phyloP scores from a whole-genome alignment of 2,888 invertebrate species.

The Diaphora mendica region DNA sequence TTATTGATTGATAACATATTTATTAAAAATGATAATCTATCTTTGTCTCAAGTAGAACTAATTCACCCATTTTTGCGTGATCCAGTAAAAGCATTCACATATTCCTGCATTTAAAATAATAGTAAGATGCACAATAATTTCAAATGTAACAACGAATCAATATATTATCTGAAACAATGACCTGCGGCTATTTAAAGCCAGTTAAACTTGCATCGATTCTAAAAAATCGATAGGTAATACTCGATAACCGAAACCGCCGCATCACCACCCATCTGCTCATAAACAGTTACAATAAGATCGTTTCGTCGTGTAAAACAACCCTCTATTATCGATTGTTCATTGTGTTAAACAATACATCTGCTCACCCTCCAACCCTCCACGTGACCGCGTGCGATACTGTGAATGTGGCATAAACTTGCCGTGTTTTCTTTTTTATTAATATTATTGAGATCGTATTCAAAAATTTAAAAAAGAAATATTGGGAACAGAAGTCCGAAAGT shows the following conservation, averaged over 20 bases:
- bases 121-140: background rate
- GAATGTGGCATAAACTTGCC: background rate
- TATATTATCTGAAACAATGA: background rate
- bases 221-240: background rate
- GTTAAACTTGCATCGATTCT: background rate
- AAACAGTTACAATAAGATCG: constrained; percentile 9
- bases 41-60: too few species aligned
- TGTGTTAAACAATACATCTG: constrained; percentile 20
- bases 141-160: background rate
- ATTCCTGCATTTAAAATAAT: background rate
- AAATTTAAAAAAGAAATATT: too few species aligned
- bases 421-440: background rate
- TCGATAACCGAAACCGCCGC: constrained; percentile 6
- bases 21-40: too few species aligned
- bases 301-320: constrained; percentile 14
- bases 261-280: constrained; percentile 14
- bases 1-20: too few species aligned
- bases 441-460: too few species aligned
- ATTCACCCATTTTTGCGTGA: background rate
- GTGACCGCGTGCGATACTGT: constrained; percentile 8
- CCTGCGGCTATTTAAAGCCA: background rate
- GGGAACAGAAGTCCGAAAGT: too few species aligned
- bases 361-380: constrained; percentile 15
- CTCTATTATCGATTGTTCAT: constrained; percentile 17
- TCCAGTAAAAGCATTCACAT: background rate